Percentiles rank a stretch among this genome's conserved stretches.
Evolutionary conservation across 2,113 vertebrate species (phyloP).

Genomic region (Oncorhynchus kisutch): DNA sequence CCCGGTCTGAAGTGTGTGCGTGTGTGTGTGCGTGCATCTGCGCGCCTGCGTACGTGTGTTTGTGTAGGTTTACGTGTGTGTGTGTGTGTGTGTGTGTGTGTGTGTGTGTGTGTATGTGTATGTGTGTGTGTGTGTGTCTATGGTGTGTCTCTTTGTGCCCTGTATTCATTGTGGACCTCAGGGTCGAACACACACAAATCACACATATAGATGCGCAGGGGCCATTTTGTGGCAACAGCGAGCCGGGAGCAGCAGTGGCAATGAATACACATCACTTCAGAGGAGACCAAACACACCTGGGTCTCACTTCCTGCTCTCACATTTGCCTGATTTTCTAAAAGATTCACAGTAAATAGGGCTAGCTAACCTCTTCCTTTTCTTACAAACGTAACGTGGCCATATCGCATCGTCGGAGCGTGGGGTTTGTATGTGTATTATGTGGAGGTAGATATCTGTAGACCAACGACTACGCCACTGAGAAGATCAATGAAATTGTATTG

Average conservation of each 20-base stretch:
- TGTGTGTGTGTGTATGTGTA: neutral
- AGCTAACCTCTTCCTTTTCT: too few relatives aligned
- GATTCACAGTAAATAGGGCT: too few relatives aligned
- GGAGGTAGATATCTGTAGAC: too few relatives aligned
- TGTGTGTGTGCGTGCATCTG: constrained; percentile 31
- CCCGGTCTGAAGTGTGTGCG: constrained; percentile 44
- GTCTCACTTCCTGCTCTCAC: constrained; percentile 23
- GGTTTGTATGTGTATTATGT: too few relatives aligned
- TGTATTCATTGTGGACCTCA: constrained; percentile 57
- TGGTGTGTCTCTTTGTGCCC: constrained; percentile 56
- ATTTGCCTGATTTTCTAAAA: too few relatives aligned
- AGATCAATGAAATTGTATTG: too few relatives aligned
- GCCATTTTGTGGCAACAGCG: constrained; percentile 64
- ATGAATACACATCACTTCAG: constrained; percentile 65
- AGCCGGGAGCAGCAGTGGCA: constrained; percentile 65
- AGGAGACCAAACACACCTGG: constrained; percentile 53
- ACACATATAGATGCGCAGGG: constrained; percentile 65
- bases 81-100: constrained; percentile 28
- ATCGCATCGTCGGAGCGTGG: too few relatives aligned
- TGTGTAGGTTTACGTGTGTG: neutral
- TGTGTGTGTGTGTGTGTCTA: neutral
- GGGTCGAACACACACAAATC: constrained; percentile 71
- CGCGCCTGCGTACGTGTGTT: constrained; percentile 9
- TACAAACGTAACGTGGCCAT: too few relatives aligned
- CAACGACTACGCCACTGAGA: too few relatives aligned